A percentile compares a stretch with the other conserved stretches of the same genome.
Conservation (phyloP, 2,888 invertebrate species). For the Coelopa pilipes region DNA sequence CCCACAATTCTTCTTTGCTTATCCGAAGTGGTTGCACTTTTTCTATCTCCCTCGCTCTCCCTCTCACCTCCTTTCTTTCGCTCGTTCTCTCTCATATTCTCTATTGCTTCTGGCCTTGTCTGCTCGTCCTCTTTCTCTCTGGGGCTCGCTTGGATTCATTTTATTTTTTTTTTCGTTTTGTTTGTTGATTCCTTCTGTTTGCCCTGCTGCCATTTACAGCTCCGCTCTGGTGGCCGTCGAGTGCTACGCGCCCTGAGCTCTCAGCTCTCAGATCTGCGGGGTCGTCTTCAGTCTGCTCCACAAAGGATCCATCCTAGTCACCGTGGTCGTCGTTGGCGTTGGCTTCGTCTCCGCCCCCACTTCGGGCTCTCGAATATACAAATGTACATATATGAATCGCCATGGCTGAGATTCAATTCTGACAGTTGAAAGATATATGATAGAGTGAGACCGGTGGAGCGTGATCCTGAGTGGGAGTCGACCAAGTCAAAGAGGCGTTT, state of each 20-base stretch:
- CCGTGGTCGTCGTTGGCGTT: too few species aligned
- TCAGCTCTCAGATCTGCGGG: too few species aligned
- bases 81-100: neutral
- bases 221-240: neutral
- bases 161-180: neutral
- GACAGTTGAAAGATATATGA: constrained; percentile 66
- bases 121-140: neutral
- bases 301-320: too few species aligned
- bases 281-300: too few species aligned
- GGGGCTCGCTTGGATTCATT: too few species aligned
- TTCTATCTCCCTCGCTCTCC: too few species aligned
- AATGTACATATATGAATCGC: neutral
- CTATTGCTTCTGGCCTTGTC: neutral
- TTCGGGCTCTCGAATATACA: too few species aligned
- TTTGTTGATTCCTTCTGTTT: neutral
- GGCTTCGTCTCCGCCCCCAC: too few species aligned
- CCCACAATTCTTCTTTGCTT: constrained; percentile 47
- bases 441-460: constrained; percentile 58
- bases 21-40: constrained; percentile 36
- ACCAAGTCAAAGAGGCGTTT: too few species aligned
- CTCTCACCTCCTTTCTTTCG: neutral
- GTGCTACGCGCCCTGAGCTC: neutral
- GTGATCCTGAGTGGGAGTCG: neutral
- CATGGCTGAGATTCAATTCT: constrained; percentile 64
- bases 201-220: constrained; percentile 2